Evolutionary conservation across 1,140 invertebrate species (phyloP).

Genomic region (Dreissena rostriformis): DNA sequence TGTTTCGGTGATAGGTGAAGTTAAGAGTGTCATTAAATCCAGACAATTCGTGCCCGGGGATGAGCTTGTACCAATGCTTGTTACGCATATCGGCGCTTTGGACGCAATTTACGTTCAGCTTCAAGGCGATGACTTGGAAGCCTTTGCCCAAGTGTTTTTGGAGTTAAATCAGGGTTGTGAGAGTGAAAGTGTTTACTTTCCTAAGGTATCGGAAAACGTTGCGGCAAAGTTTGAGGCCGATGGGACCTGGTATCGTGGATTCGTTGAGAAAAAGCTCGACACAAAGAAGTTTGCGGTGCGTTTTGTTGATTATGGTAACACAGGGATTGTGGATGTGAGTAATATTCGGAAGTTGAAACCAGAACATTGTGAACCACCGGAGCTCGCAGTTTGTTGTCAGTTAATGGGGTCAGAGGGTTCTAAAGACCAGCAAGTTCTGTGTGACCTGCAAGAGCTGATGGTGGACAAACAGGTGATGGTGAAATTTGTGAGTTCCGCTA

Average conservation of each 20-base stretch:
- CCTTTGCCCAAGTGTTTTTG: too few relatives aligned
- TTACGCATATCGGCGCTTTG: too few relatives aligned
- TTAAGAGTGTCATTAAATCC: neutral
- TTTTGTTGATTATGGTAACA: slow-evolving; percentile 69
- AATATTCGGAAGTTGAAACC: slow-evolving; percentile 52
- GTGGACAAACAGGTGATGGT: slow-evolving; percentile 14
- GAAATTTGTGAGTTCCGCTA: slow-evolving; percentile 2
- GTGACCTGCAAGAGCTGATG: slow-evolving; percentile 8
- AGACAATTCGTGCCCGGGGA: too few relatives aligned
- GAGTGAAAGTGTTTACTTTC: slow-evolving; percentile 1
- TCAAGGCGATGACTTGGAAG: too few relatives aligned
- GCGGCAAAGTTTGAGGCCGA: slow-evolving; percentile 34
- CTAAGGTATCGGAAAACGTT: slow-evolving; percentile 27
- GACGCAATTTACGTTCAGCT: too few relatives aligned
- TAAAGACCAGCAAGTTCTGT: neutral
- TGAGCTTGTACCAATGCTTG: too few relatives aligned
- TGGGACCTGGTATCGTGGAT: slow-evolving; percentile 66
- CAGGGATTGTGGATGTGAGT: slow-evolving; percentile 32
- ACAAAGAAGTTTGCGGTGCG: slow-evolving; percentile 45
- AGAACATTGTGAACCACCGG: slow-evolving; percentile 25
- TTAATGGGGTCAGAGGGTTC: slow-evolving; percentile 24
- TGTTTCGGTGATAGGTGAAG: neutral
- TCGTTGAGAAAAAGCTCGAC: slow-evolving; percentile 42
- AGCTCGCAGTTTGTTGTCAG: slow-evolving; percentile 53
- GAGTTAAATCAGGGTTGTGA: too few relatives aligned